These are phyloP conservation scores for Schizopygopsis malacanthus DNA, from an alignment of 2,797 vertebrate genomes.

Conservation along the genomic window DNA sequence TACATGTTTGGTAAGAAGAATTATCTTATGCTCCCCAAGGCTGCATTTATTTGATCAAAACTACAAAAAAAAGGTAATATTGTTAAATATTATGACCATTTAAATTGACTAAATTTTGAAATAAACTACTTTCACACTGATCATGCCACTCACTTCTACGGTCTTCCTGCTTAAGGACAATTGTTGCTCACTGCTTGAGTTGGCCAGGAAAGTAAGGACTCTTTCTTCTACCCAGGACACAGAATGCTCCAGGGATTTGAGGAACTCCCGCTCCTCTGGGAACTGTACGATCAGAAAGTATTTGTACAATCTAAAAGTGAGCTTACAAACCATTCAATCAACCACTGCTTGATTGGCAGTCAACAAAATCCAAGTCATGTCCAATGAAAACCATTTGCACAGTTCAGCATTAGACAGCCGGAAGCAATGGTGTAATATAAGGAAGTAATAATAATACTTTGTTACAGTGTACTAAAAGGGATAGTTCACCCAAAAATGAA, in stretches of 20 bases:
- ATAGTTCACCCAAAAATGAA: too few species aligned
- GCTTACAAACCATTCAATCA: background rate
- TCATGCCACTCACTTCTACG: slow-evolving; percentile 79
- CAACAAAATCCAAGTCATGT: background rate
- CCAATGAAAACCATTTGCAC: background rate
- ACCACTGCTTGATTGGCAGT: background rate
- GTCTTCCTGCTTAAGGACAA: slow-evolving; percentile 76
- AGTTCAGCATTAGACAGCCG: background rate
- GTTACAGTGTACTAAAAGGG: too few species aligned
- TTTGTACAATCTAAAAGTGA: background rate
- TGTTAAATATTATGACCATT: background rate
- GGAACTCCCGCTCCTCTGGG: slow-evolving; percentile 80
- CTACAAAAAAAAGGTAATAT: background rate
- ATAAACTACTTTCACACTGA: background rate
- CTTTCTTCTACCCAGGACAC: slow-evolving; percentile 84
- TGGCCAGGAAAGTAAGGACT: slow-evolving; percentile 78
- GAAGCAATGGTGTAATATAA: too few species aligned
- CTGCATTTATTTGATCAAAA: background rate
- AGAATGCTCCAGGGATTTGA: slow-evolving; percentile 79
- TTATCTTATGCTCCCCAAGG: background rate
- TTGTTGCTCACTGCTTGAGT: slow-evolving; percentile 65
- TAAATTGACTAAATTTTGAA: too few species aligned
- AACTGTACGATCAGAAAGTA: slow-evolving; percentile 71
- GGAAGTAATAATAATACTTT: too few species aligned
- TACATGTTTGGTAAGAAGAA: background rate